Conservation (phyloP, 2,113 vertebrate genomes). For the Pterophyllum scalare region DNA sequence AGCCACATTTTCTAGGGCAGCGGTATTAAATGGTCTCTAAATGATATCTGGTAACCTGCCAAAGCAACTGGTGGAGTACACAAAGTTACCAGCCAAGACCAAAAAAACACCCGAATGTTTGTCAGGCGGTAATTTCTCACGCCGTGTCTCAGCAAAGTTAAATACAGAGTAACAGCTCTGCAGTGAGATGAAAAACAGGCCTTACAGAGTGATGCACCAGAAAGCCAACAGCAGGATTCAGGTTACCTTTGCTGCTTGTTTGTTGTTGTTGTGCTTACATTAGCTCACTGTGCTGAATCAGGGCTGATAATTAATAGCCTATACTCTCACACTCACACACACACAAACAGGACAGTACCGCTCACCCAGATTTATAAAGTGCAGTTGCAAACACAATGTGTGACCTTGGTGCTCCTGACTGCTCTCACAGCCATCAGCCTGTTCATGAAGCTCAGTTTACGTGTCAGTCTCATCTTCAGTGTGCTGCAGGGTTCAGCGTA, state of each 20-base stretch:
- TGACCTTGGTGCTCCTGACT: conserved; percentile 48
- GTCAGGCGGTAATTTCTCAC: not conserved
- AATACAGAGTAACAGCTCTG: not conserved
- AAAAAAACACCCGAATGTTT: not conserved
- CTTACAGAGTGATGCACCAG: not conserved
- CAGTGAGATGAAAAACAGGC: not conserved
- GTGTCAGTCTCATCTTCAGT: not conserved
- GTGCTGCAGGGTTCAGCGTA: too few relatives aligned
- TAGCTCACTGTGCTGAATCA: conserved; percentile 44
- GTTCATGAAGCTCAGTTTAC: not conserved
- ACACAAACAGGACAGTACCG: not conserved
- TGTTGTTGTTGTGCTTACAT: conserved; percentile 19
- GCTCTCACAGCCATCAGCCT: not conserved
- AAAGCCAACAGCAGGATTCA: not conserved
- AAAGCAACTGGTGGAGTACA: conserved; percentile 1
- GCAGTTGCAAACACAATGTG: conserved; percentile 35
- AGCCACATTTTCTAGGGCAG: not conserved
- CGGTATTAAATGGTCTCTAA: not conserved
- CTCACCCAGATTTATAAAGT: conserved; percentile 40
- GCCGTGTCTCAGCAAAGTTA: not conserved
- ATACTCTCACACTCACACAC: conserved; percentile 4
- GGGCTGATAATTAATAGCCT: conserved; percentile 53
- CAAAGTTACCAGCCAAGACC: not conserved
- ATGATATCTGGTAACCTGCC: not conserved
- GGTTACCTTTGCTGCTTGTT: not conserved